These are phyloP conservation scores for Takifugu ocellatus DNA, from an alignment of 2,797 vertebrate genomes.

Conservation along the genomic window DNA sequence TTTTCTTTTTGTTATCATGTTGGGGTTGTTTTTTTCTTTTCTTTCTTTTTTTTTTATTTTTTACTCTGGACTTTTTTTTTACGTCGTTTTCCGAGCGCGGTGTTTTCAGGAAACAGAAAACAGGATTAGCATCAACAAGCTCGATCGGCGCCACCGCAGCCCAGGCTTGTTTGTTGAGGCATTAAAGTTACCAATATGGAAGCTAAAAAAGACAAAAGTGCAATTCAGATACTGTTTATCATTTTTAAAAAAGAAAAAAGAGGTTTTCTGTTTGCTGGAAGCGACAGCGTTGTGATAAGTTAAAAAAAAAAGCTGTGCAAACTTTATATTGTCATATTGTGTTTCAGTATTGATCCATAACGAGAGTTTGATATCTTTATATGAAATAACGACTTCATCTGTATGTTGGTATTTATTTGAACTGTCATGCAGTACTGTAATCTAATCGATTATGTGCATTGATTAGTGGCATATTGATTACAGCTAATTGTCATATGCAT, in stretches of 20 bases:
- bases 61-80: slow-evolving; percentile 68
- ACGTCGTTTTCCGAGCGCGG: slow-evolving; percentile 78
- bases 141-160: slow-evolving; percentile 59
- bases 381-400: slow-evolving; percentile 86
- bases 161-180: slow-evolving; percentile 82
- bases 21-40: slow-evolving; percentile 35
- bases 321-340: slow-evolving; percentile 88
- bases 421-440: slow-evolving; percentile 95
- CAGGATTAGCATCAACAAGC: slow-evolving; percentile 80
- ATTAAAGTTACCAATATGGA: slow-evolving; percentile 79
- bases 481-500: slow-evolving; percentile 93
- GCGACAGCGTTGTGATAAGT: slow-evolving; percentile 80
- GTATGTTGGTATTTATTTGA: slow-evolving; percentile 99
- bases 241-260: slow-evolving; percentile 40
- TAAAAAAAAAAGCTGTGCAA: slow-evolving; percentile 78
- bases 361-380: slow-evolving; percentile 93
- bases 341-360: slow-evolving; percentile 95
- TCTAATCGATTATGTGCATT: slow-evolving; percentile 91
- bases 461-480: slow-evolving; percentile 90
- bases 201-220: slow-evolving; percentile 73
- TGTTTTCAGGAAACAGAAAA: slow-evolving; percentile 99
- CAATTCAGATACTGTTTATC: slow-evolving; percentile 75
- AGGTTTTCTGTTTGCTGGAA: slow-evolving; percentile 99
- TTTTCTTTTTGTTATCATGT: slow-evolving; percentile 38
- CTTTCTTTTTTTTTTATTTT: slow-evolving; percentile 59